These are phyloP conservation scores for Chloroclystis v-ata DNA, from an alignment of 2,888 invertebrate genomes.

Conservation along the genomic window DNA sequence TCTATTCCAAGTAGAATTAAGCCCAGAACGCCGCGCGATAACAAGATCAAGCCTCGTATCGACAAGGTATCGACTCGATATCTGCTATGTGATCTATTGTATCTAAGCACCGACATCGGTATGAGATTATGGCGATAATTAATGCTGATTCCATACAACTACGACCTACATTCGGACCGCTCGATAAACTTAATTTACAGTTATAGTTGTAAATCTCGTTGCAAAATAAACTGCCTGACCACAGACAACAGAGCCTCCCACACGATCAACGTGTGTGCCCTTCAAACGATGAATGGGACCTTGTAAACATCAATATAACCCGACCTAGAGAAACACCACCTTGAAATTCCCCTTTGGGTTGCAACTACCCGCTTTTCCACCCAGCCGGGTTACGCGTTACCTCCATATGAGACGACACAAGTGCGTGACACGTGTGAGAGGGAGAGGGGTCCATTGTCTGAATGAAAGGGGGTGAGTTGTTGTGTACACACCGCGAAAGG, in stretches of 20 bases:
- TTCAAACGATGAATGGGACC: slow-evolving; percentile 52
- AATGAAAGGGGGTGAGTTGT: slow-evolving; percentile 70
- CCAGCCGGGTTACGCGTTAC: slow-evolving; percentile 43
- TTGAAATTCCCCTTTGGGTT: slow-evolving; percentile 28
- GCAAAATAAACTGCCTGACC: slow-evolving; percentile 75
- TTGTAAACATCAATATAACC: slow-evolving; percentile 53
- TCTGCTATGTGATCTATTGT: slow-evolving; percentile 78
- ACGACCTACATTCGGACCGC: slow-evolving; percentile 74
- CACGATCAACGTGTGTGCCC: slow-evolving; percentile 44
- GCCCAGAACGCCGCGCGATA: neutral
- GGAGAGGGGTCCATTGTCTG: slow-evolving; percentile 58
- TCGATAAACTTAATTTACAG: slow-evolving; percentile 77
- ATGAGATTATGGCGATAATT: slow-evolving; percentile 76
- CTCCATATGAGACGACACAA: slow-evolving; percentile 65
- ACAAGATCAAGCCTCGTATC: neutral
- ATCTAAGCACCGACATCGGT: slow-evolving; percentile 65
- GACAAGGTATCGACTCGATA: slow-evolving; percentile 30
- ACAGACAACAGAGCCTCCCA: slow-evolving; percentile 69
- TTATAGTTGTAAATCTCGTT: slow-evolving; percentile 77
- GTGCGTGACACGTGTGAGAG: slow-evolving; percentile 57
- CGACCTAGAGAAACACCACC: slow-evolving; percentile 35
- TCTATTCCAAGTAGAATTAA: neutral
- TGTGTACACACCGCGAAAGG: slow-evolving; percentile 67
- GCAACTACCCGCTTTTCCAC: slow-evolving; percentile 29
- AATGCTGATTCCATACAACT: slow-evolving; percentile 79